These are phyloP conservation scores for Ctenomys sociabilis DNA, from an alignment of 2,113 vertebrate species.

Conservation along the genomic window DNA sequence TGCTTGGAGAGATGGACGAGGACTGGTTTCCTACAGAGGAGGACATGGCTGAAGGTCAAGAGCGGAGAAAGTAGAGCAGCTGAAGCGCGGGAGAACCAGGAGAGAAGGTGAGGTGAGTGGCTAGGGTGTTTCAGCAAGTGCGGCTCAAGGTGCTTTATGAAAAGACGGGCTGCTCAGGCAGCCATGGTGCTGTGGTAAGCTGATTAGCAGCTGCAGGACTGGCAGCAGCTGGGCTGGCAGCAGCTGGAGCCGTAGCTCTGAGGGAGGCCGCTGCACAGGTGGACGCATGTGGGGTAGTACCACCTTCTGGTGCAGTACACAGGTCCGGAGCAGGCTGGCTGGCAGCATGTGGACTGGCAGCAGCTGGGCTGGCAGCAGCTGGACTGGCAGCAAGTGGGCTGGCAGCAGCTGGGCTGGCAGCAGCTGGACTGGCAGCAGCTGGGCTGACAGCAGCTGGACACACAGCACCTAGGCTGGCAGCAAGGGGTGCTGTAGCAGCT, in stretches of 20 bases:
- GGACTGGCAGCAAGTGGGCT: background rate
- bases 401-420: slow-evolving; percentile 12
- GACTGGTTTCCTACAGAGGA: background rate
- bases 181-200: too few relatives aligned
- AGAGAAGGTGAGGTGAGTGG: background rate
- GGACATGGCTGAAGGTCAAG: background rate
- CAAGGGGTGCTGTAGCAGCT: background rate
- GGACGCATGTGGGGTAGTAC: background rate
- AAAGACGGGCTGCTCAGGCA: background rate
- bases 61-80: background rate
- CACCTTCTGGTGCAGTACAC: background rate
- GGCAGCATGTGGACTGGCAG: background rate
- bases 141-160: too few relatives aligned
- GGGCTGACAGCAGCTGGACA: background rate
- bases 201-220: background rate
- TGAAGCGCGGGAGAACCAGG: background rate
- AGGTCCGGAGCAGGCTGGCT: background rate
- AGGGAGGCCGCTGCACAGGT: background rate
- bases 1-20: background rate
- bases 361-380: background rate
- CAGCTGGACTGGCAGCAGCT: background rate
- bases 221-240: background rate
- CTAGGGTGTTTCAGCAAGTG: background rate
- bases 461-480: background rate
- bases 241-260: background rate